Base-by-base conservation (phyloP, 2,888 invertebrate genomes). In the Unio delphinus region DNA sequence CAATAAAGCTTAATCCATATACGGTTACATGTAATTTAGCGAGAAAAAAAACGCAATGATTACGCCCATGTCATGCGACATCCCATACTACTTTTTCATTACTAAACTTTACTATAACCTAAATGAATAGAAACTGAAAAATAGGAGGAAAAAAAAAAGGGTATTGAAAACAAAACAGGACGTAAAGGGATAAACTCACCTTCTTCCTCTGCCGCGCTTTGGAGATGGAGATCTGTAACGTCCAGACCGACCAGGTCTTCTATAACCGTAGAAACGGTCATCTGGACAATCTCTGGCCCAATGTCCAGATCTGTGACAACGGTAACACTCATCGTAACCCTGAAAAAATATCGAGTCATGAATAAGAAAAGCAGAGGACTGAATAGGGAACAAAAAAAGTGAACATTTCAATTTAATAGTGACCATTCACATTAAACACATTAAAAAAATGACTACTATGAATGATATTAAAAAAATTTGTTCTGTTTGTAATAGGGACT, bases 211-310 rank as follows among this genome's bases (percentile, higher is more conserved):
- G 45, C 76, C 70, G 34, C 76, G 73, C 58, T 70, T 67, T 34
- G 76, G 71, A 55, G 76, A 77, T 45, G 68, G 67, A 6, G 72
- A 70, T 54, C 75, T 63, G 28, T 72, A 74, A 55, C 78, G 70
- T 20, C 68, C 57, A 64, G 54, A 58, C 30, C 28, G 54, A 67
- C 74, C 74, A 20, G 80, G 78, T 57, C 84, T 70, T 59, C 84
- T 75, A 67, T 73, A 80, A 55, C 82, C 80, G 66, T 86, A 84
- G 45, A 80, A 76, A 4, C 81, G 70, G 64, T 86, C 87, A 65
- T 89, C 88, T 23, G 89, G 89, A 76, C 90, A 90, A 75, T 90
- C 90, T 58, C 90, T 74, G 1, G 90, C 90, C 89, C 89, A 90
- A 74, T 90, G 90, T 4, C 90, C 90, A 20, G 86, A 81, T 54